Conservation (phyloP, 2,888 invertebrate genomes). For the Scaptomyza tumidula region DNA sequence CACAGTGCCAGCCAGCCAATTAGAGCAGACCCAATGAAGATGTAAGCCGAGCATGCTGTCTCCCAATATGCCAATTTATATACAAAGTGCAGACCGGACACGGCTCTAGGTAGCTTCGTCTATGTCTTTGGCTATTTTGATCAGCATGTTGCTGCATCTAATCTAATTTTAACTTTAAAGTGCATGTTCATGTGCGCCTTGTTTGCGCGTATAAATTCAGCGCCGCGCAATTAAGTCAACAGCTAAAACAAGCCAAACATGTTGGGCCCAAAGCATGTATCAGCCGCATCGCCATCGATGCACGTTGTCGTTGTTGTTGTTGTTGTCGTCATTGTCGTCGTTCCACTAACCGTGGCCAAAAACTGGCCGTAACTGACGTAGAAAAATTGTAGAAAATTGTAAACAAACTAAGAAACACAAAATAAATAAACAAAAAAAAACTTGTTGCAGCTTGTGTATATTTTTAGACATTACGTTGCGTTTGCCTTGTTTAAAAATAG, state of each 20-base stretch:
- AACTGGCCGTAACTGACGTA: slow-evolving; percentile 53
- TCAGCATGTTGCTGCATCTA: slow-evolving; percentile 53
- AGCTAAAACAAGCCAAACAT: slow-evolving; percentile 71
- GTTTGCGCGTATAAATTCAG: slow-evolving; percentile 51
- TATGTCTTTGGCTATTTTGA: slow-evolving; percentile 5
- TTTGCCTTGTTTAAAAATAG: slow-evolving; percentile 72
- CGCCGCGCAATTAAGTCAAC: slow-evolving; percentile 62
- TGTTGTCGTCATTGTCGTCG: no score
- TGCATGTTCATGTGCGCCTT: slow-evolving; percentile 60
- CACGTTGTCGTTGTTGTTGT: slow-evolving; percentile 3
- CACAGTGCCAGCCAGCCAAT: slow-evolving; percentile 21
- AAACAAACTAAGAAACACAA: slow-evolving; percentile 13
- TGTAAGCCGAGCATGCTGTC: slow-evolving; percentile 34
- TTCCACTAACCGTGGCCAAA: slow-evolving; percentile 75
- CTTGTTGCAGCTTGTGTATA: slow-evolving; percentile 50
- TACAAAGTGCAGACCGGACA: slow-evolving; percentile 39
- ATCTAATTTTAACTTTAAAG: slow-evolving; percentile 75
- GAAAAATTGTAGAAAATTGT: slow-evolving; percentile 61
- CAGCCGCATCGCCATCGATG: slow-evolving; percentile 33
- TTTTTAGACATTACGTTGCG: slow-evolving; percentile 75
- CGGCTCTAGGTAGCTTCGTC: slow-evolving; percentile 9
- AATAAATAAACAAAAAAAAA: slow-evolving; percentile 24
- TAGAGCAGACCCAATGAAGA: slow-evolving; percentile 45
- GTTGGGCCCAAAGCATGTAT: slow-evolving; percentile 59
- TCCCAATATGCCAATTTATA: slow-evolving; percentile 16